phyloP scores from a whole-genome alignment of 2,113 vertebrate species.

The Carassius auratus region DNA sequence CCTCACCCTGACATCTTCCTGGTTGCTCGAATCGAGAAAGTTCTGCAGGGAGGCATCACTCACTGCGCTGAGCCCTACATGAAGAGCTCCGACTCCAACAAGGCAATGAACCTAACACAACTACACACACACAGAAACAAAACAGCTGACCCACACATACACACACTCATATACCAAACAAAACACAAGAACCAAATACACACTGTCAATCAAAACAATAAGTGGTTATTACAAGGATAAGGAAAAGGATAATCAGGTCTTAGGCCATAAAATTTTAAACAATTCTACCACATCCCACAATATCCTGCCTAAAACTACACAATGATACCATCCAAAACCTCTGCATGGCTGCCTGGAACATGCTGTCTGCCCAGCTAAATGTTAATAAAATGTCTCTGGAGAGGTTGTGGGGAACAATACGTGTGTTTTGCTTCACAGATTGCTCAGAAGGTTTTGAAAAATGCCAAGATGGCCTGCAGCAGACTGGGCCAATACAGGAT shows the following conservation, averaged over 20 bases:
- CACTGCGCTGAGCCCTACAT: slow-evolving; percentile 96
- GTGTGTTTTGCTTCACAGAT: slow-evolving; percentile 72
- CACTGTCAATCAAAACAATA: slow-evolving; percentile 7
- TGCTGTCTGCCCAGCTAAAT: background rate
- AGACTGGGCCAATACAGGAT: slow-evolving; percentile 93
- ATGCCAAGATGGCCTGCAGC: slow-evolving; percentile 90
- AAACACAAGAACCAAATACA: background rate
- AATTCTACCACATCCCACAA: slow-evolving; percentile 1
- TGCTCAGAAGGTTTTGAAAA: slow-evolving; percentile 95
- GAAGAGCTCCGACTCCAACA: slow-evolving; percentile 94
- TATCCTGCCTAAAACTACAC: background rate
- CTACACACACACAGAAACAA: slow-evolving; percentile 18
- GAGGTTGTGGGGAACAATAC: slow-evolving; percentile 26
- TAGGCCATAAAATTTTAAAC: background rate
- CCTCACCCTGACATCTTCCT: slow-evolving; percentile 97
- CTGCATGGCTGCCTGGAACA: background rate
- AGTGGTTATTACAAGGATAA: slow-evolving; percentile 11
- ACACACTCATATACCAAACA: slow-evolving; percentile 2
- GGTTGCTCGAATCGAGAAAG: slow-evolving; percentile 94
- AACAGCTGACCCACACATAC: background rate
- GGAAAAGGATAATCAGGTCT: background rate
- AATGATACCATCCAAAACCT: background rate
- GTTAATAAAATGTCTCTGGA: slow-evolving; percentile 7
- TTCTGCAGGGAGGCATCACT: slow-evolving; percentile 92
- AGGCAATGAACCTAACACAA: slow-evolving; percentile 75